Base-by-base conservation (phyloP, 2,113 vertebrate genomes). In the Prionailurus bengalensis region DNA sequence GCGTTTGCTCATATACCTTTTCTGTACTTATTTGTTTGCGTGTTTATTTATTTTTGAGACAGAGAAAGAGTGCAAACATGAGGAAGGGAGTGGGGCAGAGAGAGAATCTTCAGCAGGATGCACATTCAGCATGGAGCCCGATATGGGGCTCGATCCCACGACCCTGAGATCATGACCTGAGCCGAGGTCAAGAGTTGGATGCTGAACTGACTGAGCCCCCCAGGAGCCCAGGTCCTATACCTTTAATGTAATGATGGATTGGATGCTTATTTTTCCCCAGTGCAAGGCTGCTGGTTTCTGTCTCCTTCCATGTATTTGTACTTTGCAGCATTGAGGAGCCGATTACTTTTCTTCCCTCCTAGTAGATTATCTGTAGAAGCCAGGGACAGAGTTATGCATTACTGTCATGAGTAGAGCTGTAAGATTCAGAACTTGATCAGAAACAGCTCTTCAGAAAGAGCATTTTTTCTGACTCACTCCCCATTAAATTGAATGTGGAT, bases 241-340 rank as follows among this genome's bases (percentile, higher is more conserved):
- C 7, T 61, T 23, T 61, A 61, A 61, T 9, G 23, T 8, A 21
- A 61, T 23, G 58, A 61, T 8, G 58, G 23, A 23, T 9, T 23
- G 88, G 13, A 1, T 15, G 27, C 61, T 83, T 87, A 87, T 15
- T 94, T 81, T 93, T 85, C 94, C 51, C 86, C 25, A 4, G 0
- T 55, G 8, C 5, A 42, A 8, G 88, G 95, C 89, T 3, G 74
- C 61, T 89, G 88, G 83, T 82, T 87, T 78, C 65, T 36, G 1
- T 78, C 66, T 70, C 17, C 23, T 81, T 95, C 95, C 55, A 39
- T 10, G 33, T 0, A 0, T 51, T 29, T n/a, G 85, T 78, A 29
- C 63, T 82, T 0, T 0, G 29, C 1, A 42, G 1, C 17, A 70
- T 12, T 0, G 1, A 9, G 36, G 25, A 79, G 65, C 3, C 78